Conservation (phyloP, 2,888 invertebrate species). For the Conchocele bisecta region DNA sequence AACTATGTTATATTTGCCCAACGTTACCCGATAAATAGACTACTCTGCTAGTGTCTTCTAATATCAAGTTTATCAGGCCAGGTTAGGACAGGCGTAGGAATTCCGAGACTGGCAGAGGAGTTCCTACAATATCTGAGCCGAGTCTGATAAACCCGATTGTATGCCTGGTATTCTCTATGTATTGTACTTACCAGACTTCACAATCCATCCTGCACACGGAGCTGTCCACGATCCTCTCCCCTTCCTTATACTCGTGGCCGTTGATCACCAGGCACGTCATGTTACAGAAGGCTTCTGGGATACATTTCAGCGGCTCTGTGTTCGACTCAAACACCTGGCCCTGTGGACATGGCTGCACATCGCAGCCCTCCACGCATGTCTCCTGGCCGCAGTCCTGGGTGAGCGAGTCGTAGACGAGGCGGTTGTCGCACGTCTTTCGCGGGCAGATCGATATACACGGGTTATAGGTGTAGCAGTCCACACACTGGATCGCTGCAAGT, state of each 20-base stretch:
- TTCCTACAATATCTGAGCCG: too few relatives aligned
- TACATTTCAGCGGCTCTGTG: slow-evolving; percentile 87
- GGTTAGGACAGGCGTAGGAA: too few relatives aligned
- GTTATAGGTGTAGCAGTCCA: slow-evolving; percentile 91
- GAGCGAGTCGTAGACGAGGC: slow-evolving; percentile 85
- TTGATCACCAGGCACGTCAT: slow-evolving; percentile 88
- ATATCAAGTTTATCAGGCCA: too few relatives aligned
- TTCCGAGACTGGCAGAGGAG: too few relatives aligned
- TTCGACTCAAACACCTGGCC: slow-evolving; percentile 90
- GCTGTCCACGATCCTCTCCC: slow-evolving; percentile 88
- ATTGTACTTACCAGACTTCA: slow-evolving; percentile 87
- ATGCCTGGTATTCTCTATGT: too few relatives aligned
- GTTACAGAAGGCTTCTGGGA: slow-evolving; percentile 89
- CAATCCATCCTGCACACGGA: slow-evolving; percentile 86
- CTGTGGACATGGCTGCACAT: slow-evolving; percentile 88
- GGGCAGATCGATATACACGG: slow-evolving; percentile 93
- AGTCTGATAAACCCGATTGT: too few relatives aligned
- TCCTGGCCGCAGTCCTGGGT: slow-evolving; percentile 84
- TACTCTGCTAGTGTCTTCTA: too few relatives aligned
- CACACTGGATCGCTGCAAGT: slow-evolving; percentile 92
- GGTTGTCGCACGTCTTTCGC: slow-evolving; percentile 92
- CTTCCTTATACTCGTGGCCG: slow-evolving; percentile 88
- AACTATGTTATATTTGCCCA: too few relatives aligned
- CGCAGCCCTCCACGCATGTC: slow-evolving; percentile 87
- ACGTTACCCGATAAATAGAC: too few relatives aligned